Evolutionary conservation across 2,888 invertebrate species (phyloP), one percentile per base, ranked within the genome.

Genomic region (Rotaria socialis): DNA sequence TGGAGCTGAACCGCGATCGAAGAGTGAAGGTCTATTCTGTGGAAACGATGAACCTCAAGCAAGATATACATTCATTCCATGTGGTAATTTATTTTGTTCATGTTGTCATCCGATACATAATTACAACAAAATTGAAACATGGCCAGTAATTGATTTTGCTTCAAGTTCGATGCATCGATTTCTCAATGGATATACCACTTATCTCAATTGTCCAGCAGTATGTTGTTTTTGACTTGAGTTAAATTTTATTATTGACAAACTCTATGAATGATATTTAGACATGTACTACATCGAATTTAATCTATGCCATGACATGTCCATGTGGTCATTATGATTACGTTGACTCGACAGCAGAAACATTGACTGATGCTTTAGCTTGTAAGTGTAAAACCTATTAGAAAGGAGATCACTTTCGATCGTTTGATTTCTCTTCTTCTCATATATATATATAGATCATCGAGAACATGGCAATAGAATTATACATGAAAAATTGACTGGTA

Each of bases 231-330:
- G 35, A 35, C 2, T 35, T 35, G 35, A 67, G 5, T 14, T 1
- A 35, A 35, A 2, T 27, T 27, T 67, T n/a, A 3, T n/a, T 27
- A 67, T 67, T 5, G 27, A 27, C 11, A 10, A 5, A 55, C 50
- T 52, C 19, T 55, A 22, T 55, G 19, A 4, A 6, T 74, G 14
- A 19, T 11, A n/a, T 47, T 43, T 47, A 80, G 80, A 80, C 47
- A 47, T 80, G 80, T 47, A 80, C 8, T 19, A 80, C 80, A 80
- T 43, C 80, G 11, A 80, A 80, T 47, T 6, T 47, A 11, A n/a
- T 80, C 24, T 80, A 80, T 80, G 22, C 80, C 3, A 80, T 80
- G 80, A 80, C 80, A 80, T 80, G 47, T 80, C 80, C 47, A n/a
- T 80, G 80, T 80, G 80, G 80, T n/a, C 10, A 80, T 10, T 80